Evolutionary conservation across 2,888 invertebrate species (phyloP).

Genomic region (Drosophila multiciliata): DNA sequence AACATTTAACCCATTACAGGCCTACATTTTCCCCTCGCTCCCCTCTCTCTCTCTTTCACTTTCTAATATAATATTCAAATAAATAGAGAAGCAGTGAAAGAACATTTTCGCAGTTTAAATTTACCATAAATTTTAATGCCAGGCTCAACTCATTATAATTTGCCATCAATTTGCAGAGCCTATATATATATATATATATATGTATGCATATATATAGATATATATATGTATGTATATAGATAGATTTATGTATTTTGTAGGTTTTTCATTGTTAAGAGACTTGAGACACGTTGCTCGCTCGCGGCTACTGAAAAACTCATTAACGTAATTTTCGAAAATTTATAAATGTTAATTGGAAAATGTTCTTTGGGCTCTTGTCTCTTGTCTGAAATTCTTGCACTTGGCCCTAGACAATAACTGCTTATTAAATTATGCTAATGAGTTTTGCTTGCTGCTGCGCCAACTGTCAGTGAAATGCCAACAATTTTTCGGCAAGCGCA

Average conservation of each 20-base stretch:
- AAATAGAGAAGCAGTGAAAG: slow-evolving; percentile 55
- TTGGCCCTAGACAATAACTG: slow-evolving; percentile 67
- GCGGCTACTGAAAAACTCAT: slow-evolving; percentile 68
- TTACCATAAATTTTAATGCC: slow-evolving; percentile 76
- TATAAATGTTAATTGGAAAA: slow-evolving; percentile 80
- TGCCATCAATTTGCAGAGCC: slow-evolving; percentile 63
- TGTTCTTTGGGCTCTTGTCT: slow-evolving; percentile 40
- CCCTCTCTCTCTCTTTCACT: not conserved
- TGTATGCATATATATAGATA: slow-evolving; percentile 1
- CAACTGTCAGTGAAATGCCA: slow-evolving; percentile 64
- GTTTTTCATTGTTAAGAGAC: slow-evolving; percentile 34
- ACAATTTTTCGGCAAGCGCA: slow-evolving; percentile 31
- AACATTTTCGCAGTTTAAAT: slow-evolving; percentile 67
- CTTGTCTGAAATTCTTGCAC: slow-evolving; percentile 25
- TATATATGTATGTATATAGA: slow-evolving; percentile 23
- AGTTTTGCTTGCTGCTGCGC: slow-evolving; percentile 61
- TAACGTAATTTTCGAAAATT: slow-evolving; percentile 78
- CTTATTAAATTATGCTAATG: slow-evolving; percentile 81
- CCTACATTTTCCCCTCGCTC: not conserved
- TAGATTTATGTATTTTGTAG: slow-evolving; percentile 40
- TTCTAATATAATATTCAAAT: slow-evolving; percentile 50
- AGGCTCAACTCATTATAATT: slow-evolving; percentile 72
- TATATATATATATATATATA: slow-evolving; percentile 18
- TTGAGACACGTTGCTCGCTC: slow-evolving; percentile 58
- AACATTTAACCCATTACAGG: slow-evolving; percentile 76